These are phyloP conservation scores for Sarcophaga subvicina DNA, from an alignment of 2,888 invertebrate species.

Conservation along the genomic window DNA sequence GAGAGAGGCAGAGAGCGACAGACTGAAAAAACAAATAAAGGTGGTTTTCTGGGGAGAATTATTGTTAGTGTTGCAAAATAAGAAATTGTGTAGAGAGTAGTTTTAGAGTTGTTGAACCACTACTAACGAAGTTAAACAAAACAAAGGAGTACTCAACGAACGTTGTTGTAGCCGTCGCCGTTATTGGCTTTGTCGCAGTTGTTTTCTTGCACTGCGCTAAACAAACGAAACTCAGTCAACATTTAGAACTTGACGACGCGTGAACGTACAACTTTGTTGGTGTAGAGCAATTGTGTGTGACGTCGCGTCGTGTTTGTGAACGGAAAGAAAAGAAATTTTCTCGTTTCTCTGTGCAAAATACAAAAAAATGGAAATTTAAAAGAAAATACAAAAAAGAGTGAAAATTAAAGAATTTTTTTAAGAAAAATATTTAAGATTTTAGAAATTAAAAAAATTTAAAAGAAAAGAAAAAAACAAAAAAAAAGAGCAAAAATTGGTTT, in stretches of 20 bases:
- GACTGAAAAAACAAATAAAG: neutral
- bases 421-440: neutral
- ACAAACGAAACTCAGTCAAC: constrained; percentile 78
- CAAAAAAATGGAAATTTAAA: constrained; percentile 34
- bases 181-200: constrained; percentile 48
- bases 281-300: constrained; percentile 72
- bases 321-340: constrained; percentile 47
- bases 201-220: constrained; percentile 78
- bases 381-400: constrained; percentile 22
- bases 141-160: constrained; percentile 26
- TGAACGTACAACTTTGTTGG: constrained; percentile 72
- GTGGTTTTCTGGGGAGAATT: neutral
- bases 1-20: constrained; percentile 29
- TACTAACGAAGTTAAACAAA: constrained; percentile 40
- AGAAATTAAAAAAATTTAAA: constrained; percentile 22
- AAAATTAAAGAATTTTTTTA: neutral
- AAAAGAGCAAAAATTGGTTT: neutral
- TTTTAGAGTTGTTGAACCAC: constrained; percentile 34
- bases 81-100: constrained; percentile 26
- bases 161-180: constrained; percentile 36
- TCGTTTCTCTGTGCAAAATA: constrained; percentile 32
- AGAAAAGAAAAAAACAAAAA: constrained; percentile 4
- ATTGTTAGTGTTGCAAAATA: constrained; percentile 11
- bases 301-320: constrained; percentile 66
- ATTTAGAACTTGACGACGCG: constrained; percentile 79